Conservation (phyloP, 2,888 invertebrate species). For the Hetaerina titia region DNA sequence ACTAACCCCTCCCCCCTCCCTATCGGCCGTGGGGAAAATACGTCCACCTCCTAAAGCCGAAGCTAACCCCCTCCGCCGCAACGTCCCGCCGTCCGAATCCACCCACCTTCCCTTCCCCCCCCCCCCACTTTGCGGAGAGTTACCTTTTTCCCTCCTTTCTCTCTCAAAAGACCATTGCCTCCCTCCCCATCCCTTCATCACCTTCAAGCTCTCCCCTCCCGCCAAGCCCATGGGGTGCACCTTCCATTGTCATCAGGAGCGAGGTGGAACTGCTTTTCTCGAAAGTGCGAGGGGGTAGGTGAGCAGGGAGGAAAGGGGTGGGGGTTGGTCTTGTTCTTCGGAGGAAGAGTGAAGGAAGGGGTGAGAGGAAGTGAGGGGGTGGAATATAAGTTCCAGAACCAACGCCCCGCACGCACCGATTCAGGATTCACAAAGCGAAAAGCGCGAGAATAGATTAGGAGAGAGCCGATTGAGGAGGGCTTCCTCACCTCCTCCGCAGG, state of each 20-base stretch:
- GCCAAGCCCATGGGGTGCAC: slow-evolving; percentile 30
- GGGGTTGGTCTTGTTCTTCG: not conserved
- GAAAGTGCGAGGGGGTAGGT: not conserved
- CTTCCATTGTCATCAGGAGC: slow-evolving; percentile 47
- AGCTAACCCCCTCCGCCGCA: too few species aligned
- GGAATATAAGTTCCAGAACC: not conserved
- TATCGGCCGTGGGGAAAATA: not conserved
- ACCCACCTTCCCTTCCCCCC: not conserved
- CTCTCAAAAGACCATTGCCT: slow-evolving; percentile 19
- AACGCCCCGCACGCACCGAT: too few species aligned
- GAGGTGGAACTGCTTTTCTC: slow-evolving; percentile 23
- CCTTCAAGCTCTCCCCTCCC: not conserved
- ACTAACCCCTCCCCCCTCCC: not conserved
- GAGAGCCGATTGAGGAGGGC: too few species aligned
- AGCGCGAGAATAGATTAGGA: too few species aligned
- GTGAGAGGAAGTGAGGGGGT: not conserved
- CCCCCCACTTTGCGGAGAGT: not conserved
- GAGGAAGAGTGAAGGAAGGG: not conserved
- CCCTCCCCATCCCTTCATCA: not conserved
- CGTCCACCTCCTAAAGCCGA: not conserved
- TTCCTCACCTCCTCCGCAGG: too few species aligned
- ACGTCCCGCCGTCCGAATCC: too few species aligned
- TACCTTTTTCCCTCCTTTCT: slow-evolving; percentile 40
- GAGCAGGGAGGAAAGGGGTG: not conserved
- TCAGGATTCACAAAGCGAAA: too few species aligned